phyloP scores from a whole-genome alignment of 2,888 invertebrate genomes.

The Agrenia bidenticulata region DNA sequence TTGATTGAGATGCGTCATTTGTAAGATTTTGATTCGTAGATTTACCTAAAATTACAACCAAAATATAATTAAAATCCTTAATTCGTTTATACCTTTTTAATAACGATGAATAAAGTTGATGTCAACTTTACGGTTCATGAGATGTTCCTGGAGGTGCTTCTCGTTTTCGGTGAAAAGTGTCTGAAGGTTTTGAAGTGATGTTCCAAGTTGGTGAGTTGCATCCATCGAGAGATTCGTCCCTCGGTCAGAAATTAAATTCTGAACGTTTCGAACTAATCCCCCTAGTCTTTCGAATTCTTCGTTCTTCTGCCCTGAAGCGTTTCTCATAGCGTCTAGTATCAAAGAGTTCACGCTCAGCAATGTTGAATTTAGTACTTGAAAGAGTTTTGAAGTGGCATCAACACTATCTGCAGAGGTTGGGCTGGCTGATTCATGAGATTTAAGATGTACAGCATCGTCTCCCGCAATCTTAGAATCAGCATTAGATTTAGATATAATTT shows the following conservation, averaged over 20 bases:
- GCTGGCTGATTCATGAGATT: neutral
- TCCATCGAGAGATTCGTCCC: neutral
- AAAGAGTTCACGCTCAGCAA: neutral
- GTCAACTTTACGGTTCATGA: too few relatives aligned
- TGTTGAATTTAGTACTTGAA: slow-evolving; percentile 7
- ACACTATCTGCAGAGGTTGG: neutral
- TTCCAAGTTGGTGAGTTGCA: neutral
- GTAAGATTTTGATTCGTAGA: neutral
- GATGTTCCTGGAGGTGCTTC: neutral
- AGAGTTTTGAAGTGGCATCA: neutral
- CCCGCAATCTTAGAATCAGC: neutral
- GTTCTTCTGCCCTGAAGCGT: neutral
- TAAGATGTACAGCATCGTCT: too few relatives aligned
- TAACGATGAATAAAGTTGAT: neutral
- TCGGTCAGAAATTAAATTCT: neutral
- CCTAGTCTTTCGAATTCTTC: slow-evolving; percentile 1
- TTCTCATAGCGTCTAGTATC: neutral
- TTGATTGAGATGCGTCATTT: neutral
- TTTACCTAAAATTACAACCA: neutral
- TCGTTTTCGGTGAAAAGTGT: neutral
- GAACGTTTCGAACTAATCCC: neutral
- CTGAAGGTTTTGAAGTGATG: neutral
- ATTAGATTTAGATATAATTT: neutral
- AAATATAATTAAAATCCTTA: neutral
- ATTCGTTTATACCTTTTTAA: neutral